phyloP scores from a whole-genome alignment of 2,797 vertebrate species.

The Falco novaeseelandiae region DNA sequence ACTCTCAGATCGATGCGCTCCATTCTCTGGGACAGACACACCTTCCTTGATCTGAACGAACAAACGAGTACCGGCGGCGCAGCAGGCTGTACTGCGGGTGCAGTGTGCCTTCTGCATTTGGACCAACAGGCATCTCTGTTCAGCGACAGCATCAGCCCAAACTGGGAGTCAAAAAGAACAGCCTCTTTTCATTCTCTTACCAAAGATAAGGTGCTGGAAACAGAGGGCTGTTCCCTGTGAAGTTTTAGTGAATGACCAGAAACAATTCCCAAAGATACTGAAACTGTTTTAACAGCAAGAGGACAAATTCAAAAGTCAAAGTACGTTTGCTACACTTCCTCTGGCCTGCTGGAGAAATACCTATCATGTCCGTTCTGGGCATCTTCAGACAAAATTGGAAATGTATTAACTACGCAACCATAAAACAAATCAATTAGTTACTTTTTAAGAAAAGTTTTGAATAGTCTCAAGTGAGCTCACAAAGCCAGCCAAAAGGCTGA shows the following conservation, averaged over 20 bases:
- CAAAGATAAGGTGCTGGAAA: neutral
- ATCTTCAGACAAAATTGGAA: neutral
- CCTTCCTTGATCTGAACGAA: neutral
- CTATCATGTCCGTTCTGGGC: neutral
- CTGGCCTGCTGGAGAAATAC: neutral
- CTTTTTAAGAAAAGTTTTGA: neutral
- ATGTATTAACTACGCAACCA: neutral
- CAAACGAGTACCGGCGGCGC: rapidly evolving
- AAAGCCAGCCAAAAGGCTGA: neutral
- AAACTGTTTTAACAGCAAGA: neutral
- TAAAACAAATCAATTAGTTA: neutral
- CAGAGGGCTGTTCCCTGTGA: neutral
- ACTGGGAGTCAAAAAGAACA: rapidly evolving
- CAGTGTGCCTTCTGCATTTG: neutral
- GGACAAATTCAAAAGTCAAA: neutral
- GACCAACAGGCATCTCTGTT: neutral
- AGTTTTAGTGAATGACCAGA: neutral
- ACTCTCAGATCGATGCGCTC: neutral
- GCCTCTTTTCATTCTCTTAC: neutral
- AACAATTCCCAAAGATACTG: neutral
- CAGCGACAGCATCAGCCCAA: neutral
- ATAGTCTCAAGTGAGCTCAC: neutral
- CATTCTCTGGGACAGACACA: neutral
- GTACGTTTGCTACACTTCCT: neutral
- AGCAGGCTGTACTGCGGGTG: neutral